These are phyloP conservation scores for Drosophila triauraria DNA, from an alignment of 1,140 invertebrate species.

Conservation along the genomic window DNA sequence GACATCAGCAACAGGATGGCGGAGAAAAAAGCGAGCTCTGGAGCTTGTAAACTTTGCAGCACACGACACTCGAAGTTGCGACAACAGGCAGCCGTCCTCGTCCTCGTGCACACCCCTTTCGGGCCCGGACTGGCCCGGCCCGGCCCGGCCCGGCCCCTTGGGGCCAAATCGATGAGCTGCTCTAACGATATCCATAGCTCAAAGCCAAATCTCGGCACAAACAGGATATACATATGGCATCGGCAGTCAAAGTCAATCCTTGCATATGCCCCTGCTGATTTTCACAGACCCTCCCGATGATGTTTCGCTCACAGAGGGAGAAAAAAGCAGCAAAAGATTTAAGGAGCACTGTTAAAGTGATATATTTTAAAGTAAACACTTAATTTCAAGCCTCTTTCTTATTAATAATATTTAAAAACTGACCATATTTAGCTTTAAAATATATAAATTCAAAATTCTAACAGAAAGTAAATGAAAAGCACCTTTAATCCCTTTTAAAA, in stretches of 20 bases:
- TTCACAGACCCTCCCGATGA: background rate
- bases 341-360: too few species aligned
- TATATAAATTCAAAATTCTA: too few species aligned
- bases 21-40: constrained; percentile 4
- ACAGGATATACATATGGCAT: constrained; percentile 71
- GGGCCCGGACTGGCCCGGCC: too few species aligned
- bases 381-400: too few species aligned
- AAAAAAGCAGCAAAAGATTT: background rate
- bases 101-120: too few species aligned
- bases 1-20: constrained; percentile 49
- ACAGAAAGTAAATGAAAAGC: too few species aligned
- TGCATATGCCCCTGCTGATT: constrained; percentile 1
- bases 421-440: too few species aligned
- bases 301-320: background rate
- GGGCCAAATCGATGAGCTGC: constrained; percentile 71
- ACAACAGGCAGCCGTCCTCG: constrained; percentile 3
- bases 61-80: constrained; percentile 51
- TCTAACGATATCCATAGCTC: constrained; percentile 79
- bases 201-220: constrained; percentile 81
- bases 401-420: too few species aligned
- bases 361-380: too few species aligned
- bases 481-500: too few species aligned
- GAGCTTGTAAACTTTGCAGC: constrained; percentile 52
- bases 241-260: constrained; percentile 73
- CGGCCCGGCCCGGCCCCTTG: constrained; percentile 3